Evolutionary conservation across 2,888 invertebrate genomes (phyloP), one percentile per base, ranked within the genome.

Genomic region (Nipponacmea schrenckii): DNA sequence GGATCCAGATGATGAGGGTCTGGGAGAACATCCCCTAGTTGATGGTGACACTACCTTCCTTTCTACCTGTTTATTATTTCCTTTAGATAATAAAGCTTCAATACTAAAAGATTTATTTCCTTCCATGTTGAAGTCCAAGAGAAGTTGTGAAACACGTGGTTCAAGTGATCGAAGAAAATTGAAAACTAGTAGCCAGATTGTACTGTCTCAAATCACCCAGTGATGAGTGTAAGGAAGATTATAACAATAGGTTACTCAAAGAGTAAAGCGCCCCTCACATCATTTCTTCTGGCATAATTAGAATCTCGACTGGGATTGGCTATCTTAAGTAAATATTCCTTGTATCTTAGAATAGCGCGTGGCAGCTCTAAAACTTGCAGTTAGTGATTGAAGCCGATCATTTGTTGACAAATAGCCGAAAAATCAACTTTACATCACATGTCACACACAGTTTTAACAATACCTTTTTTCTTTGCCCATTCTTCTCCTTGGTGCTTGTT

Each of bases 31-130:
- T 12, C 74, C 67, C 14, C 74, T 50, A 24, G 79, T 76, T 24
- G 77, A 74, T 17, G 68, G 45, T 20, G 73, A 65, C 14, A 63
- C 46, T 10, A 69, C 39, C 12, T 75, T 66, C 26, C 66, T 48
- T 56, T 73, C 31, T 64, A 62, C 17, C 50, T 70, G 70, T 31
- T 50, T 48, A 24, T 44, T 31, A 0, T 74, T 74, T 31, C 73
- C 92, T 69, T 92, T 92, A 0, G 95, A 95, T 2, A 96, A 89
- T 2, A 96, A 89, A 0, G 96, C 96, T 85, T 96, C 96, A 79
- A 96, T 96, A 86, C 96, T 95, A 86, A 96, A 96, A 0, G 96
- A 95, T 68, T 94, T 94, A 71, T 77, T 46, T 10, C 80, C 80
- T 68, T 85, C 84, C 83, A 83, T 84, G 26, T 27, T 72, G 56